A percentile compares a stretch with the other conserved stretches of the same genome.
Conservation (phyloP, 2,113 vertebrate genomes). For the Syngnathus typhle region DNA sequence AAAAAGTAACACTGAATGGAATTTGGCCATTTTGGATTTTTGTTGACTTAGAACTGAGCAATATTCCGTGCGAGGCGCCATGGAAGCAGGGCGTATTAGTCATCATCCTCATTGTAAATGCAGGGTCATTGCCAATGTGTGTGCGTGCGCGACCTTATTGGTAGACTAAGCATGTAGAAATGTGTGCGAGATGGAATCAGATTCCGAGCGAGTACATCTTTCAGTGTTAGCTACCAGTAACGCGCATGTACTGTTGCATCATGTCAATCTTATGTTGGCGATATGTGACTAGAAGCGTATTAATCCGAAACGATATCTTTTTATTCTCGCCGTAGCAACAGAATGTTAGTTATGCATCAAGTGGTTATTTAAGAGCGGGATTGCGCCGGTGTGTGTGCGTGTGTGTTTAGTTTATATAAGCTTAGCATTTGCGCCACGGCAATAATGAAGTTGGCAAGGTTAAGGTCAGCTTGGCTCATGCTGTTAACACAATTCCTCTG, state of each 20-base stretch:
- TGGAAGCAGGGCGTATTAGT: constrained; percentile 46
- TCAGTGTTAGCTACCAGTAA: constrained; percentile 12
- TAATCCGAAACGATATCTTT: neutral
- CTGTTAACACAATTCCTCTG: constrained; percentile 16
- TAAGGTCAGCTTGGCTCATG: neutral
- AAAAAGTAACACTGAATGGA: neutral
- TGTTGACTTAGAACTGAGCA: neutral
- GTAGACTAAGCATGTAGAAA: constrained; percentile 13
- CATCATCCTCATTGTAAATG: constrained; percentile 44
- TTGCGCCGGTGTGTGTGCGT: neutral
- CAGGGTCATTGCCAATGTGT: constrained; percentile 9
- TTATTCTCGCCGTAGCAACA: neutral
- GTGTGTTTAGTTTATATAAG: constrained; percentile 6
- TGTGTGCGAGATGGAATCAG: constrained; percentile 20
- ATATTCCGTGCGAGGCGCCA: constrained; percentile 51
- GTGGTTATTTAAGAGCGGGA: neutral
- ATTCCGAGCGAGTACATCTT: constrained; percentile 12
- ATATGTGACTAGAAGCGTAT: too few relatives aligned
- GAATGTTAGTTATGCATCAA: neutral
- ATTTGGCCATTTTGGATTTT: neutral
- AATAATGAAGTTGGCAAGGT: neutral
- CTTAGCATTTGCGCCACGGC: neutral
- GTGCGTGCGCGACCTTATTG: constrained; percentile 1
- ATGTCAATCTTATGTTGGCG: constrained; percentile 53
- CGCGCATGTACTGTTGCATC: constrained; percentile 35